These are phyloP conservation scores for Brachymystax lenok DNA, from an alignment of 2,797 vertebrate species.

Conservation along the genomic window DNA sequence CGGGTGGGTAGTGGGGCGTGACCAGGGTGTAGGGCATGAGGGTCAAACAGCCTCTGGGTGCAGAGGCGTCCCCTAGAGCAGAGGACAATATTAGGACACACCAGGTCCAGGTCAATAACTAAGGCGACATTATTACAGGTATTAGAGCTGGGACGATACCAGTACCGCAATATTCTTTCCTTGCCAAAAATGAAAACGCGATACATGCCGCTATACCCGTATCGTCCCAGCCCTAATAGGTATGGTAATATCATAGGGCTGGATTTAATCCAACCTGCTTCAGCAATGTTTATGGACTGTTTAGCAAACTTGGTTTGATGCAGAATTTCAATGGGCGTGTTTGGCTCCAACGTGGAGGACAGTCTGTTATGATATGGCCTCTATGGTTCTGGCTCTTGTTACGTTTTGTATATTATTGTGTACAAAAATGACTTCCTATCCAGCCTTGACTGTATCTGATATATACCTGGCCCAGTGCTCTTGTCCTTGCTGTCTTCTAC, in stretches of 20 bases:
- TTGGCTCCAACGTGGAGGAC: background rate
- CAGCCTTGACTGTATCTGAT: background rate
- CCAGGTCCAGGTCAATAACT: too few relatives aligned
- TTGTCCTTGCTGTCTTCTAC: constrained; percentile 61
- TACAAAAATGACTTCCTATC: background rate
- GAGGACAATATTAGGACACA: background rate
- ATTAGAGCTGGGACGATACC: too few relatives aligned
- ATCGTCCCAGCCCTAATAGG: too few relatives aligned
- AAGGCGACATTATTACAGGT: too few relatives aligned
- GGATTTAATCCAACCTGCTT: background rate
- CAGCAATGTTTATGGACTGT: background rate
- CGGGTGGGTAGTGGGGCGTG: constrained; percentile 75
- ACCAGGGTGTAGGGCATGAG: constrained; percentile 87
- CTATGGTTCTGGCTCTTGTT: background rate
- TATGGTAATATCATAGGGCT: background rate
- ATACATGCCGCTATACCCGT: too few relatives aligned
- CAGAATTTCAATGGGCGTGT: background rate
- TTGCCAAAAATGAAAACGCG: background rate
- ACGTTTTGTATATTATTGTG: background rate
- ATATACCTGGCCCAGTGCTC: constrained; percentile 61
- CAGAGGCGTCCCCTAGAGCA: constrained; percentile 52
- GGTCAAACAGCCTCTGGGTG: constrained; percentile 70
- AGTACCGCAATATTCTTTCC: too few relatives aligned
- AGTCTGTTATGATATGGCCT: background rate
- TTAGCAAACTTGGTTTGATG: background rate